Base-by-base conservation (phyloP, 92 coral and sea anemone genomes). In the Paramuricea clavata region DNA sequence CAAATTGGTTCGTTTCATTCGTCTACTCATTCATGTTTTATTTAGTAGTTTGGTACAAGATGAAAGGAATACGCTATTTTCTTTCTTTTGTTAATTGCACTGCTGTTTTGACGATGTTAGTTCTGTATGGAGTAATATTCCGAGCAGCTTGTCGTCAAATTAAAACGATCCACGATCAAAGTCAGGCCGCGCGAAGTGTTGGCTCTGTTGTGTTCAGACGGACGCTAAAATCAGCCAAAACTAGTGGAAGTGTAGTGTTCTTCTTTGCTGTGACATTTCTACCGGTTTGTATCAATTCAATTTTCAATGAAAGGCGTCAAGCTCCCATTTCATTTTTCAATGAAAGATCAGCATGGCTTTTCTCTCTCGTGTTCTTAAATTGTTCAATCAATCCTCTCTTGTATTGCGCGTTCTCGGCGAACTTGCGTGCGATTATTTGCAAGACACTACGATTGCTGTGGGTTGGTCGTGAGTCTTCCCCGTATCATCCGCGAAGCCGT, bases 171-270 rank as follows among this genome's bases (percentile, higher is more conserved):
- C 52, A 47, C 52, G 52, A 47, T 47, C 52, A 12, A 47, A 47
- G 16, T 2, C 52, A 47, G 17, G 52, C 12, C 52, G 1, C 16
- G 17, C 52, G 52, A 47, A 47, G 2, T 47, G 52, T 47, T 15
- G 17, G 15, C 1, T 47, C 10, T 11, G n/a, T 16, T 21, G 49
- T 43, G 7, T 74, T 52, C 62, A 74, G 36, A 25, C 22, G 19
- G 0, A 74, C 81, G 33, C 10, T 74, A 30, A 74, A 47, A 28
- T 74, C 81, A 3, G 81, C 62, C 16, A 74, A 74, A 74, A 49
- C 61, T 15, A 44, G 32, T 31, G 81, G 81, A 4, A 21, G 59
- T 43, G 81, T 74, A 6, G 62, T 74, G 2, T 44, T 74, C 61
- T 74, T 49, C 10, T 74, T 74, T 17, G 15, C 50, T 52, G 32